Evolutionary conservation across 64 coral and sea anemone species (phyloP).

Genomic region (Stichodactyla helianthus): DNA sequence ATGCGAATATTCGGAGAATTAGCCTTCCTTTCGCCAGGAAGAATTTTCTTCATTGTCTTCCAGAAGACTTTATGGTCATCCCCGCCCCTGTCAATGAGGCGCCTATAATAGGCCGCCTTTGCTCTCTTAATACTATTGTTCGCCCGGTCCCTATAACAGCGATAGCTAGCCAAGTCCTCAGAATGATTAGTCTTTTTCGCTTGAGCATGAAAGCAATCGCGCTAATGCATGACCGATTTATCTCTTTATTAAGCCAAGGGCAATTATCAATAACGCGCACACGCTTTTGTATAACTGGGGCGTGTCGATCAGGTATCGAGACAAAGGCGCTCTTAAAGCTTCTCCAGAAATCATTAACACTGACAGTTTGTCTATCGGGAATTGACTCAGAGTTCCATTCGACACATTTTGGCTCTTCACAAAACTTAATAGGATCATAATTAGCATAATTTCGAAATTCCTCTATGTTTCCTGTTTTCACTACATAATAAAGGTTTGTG

Average conservation of each 20-base stretch:
- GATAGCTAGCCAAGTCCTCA: background rate
- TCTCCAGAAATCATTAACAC: background rate
- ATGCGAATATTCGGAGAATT: background rate
- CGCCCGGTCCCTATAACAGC: background rate
- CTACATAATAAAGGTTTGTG: no score
- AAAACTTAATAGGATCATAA: no score
- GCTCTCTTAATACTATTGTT: background rate
- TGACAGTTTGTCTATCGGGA: no score
- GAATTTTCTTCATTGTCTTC: background rate
- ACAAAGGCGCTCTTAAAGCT: background rate
- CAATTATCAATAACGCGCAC: background rate
- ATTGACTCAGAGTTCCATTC: no score
- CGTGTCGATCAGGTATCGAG: background rate
- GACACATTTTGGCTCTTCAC: no score
- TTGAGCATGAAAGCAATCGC: background rate
- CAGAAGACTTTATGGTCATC: background rate
- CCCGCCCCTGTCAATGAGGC: slow-evolving; percentile 14
- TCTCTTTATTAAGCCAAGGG: background rate
- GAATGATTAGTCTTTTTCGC: background rate
- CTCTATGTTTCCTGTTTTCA: no score
- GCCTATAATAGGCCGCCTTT: slow-evolving; percentile 14
- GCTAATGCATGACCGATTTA: background rate
- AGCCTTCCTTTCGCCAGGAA: slow-evolving; percentile 25
- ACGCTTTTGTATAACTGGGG: background rate
- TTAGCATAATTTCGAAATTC: no score